Conservation (phyloP, 2,797 vertebrate species). For the Hemibagrus guttatus region DNA sequence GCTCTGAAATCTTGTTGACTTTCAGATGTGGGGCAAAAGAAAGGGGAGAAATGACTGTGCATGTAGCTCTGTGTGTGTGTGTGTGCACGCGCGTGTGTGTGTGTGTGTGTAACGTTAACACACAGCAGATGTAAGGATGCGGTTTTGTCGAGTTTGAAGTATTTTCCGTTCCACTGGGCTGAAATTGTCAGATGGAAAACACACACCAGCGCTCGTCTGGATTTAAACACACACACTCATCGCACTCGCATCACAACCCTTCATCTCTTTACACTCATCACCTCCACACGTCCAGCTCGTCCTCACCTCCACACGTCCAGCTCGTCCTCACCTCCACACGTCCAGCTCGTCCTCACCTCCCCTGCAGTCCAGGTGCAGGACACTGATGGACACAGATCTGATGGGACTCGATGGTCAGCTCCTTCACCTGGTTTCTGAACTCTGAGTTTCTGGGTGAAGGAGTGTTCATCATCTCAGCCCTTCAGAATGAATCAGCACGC, state of each 20-base stretch:
- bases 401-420: too few species aligned
- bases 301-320: background rate
- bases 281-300: background rate
- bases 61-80: constrained; percentile 59
- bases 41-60: constrained; percentile 52
- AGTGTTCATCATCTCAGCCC: background rate
- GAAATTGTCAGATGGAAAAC: constrained; percentile 43
- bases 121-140: constrained; percentile 74
- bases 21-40: constrained; percentile 11
- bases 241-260: background rate
- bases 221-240: background rate
- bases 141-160: constrained; percentile 64
- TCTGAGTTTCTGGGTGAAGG: background rate
- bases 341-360: background rate
- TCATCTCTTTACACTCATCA: background rate
- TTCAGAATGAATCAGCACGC: background rate
- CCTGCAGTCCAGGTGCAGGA: background rate
- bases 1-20: background rate
- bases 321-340: background rate
- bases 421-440: background rate
- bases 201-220: background rate
- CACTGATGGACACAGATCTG: too few species aligned
- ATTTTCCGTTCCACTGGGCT: constrained; percentile 66
- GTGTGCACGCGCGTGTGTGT: constrained; percentile 43
- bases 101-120: constrained; percentile 57